These are phyloP conservation scores for Chrysotoxum bicinctum DNA, from an alignment of 2,888 invertebrate genomes.

Conservation along the genomic window DNA sequence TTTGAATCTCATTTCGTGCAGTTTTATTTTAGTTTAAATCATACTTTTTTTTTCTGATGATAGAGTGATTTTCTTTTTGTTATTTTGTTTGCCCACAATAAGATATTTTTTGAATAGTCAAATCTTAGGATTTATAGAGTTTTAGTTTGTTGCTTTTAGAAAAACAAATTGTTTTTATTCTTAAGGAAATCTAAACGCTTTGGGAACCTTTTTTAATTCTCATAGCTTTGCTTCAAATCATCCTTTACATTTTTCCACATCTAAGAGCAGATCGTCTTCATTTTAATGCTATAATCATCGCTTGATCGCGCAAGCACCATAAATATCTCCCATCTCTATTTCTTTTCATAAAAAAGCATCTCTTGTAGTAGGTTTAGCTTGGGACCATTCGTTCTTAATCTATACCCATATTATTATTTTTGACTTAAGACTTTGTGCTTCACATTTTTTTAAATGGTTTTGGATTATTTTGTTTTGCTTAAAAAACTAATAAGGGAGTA, in stretches of 20 bases:
- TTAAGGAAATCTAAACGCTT: background rate
- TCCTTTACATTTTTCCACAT: background rate
- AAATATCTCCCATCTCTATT: no score
- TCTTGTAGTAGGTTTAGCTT: no score
- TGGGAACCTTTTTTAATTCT: background rate
- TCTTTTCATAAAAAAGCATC: no score
- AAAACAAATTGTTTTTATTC: background rate
- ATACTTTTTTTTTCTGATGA: constrained; percentile 16
- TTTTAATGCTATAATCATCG: background rate
- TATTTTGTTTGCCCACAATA: background rate
- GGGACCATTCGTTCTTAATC: no score
- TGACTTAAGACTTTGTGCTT: no score
- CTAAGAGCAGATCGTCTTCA: background rate
- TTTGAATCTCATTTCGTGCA: constrained; percentile 26
- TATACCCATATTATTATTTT: no score
- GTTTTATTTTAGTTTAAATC: constrained; percentile 30
- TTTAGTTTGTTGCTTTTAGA: constrained; percentile 1
- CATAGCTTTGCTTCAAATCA: constrained; percentile 6
- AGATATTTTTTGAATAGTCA: background rate
- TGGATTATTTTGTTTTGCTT: no score
- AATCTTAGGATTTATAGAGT: background rate
- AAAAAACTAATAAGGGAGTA: no score
- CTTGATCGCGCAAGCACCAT: background rate
- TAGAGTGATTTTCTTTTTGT: background rate
- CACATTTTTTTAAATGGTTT: no score